Conservation (phyloP, 1,140 invertebrate genomes). For the Dendrolimus punctatus region DNA sequence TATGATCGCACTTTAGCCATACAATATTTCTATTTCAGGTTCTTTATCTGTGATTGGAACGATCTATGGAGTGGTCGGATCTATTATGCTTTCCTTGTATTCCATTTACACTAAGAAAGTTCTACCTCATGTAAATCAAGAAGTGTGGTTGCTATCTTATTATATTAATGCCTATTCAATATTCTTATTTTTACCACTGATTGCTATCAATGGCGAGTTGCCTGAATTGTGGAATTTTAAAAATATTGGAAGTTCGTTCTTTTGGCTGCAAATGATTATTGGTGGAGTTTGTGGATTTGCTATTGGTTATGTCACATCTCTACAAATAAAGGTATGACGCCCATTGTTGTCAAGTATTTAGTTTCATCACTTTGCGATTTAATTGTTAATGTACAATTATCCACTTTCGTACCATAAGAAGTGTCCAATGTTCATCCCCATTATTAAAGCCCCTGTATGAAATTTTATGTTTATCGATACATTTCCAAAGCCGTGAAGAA, state of each 20-base stretch:
- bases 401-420: too few relatives aligned
- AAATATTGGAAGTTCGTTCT: constrained; percentile 75
- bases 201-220: constrained; percentile 89
- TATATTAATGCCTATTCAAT: constrained; percentile 98
- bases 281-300: constrained; percentile 97
- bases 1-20: too few relatives aligned
- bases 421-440: too few relatives aligned
- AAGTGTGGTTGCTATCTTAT: constrained; percentile 91
- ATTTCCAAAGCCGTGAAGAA: too few relatives aligned
- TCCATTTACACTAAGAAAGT: constrained; percentile 97
- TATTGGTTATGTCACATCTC: constrained; percentile 95
- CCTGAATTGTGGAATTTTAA: constrained; percentile 80
- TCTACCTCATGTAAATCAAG: constrained; percentile 88
- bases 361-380: not conserved
- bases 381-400: too few relatives aligned
- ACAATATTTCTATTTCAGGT: constrained; percentile 72
- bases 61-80: constrained; percentile 93
- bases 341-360: not conserved
- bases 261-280: constrained; percentile 90
- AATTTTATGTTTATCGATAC: too few relatives aligned
- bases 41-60: constrained; percentile 92
- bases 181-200: constrained; percentile 92
- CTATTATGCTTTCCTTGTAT: constrained; percentile 93
- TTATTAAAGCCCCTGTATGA: too few relatives aligned
- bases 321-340: constrained; percentile 92